These are phyloP conservation scores for Cristatella mucedo DNA, from an alignment of 2,888 invertebrate species.

Conservation along the genomic window DNA sequence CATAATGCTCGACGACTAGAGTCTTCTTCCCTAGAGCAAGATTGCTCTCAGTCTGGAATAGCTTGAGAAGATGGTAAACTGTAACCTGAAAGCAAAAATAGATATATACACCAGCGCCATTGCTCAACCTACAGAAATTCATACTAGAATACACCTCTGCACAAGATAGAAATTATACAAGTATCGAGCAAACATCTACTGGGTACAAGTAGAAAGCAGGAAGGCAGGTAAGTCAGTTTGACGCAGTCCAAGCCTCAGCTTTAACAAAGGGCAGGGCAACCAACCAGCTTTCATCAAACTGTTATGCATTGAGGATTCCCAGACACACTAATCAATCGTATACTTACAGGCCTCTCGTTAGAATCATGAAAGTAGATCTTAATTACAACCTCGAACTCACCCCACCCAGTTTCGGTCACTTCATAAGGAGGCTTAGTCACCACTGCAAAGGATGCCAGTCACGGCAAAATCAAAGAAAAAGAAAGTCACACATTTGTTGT, in stretches of 20 bases:
- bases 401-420: slow-evolving; percentile 96
- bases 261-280: too few species aligned
- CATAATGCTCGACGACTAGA: slow-evolving; percentile 78
- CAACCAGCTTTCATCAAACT: too few species aligned
- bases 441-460: slow-evolving; percentile 41
- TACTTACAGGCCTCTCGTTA: slow-evolving; percentile 72
- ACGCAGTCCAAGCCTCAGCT: too few species aligned
- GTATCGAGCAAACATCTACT: too few species aligned
- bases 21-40: slow-evolving; percentile 42
- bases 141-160: too few species aligned
- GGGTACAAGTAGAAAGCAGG: too few species aligned
- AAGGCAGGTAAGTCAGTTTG: too few species aligned
- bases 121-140: too few species aligned
- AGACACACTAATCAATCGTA: too few species aligned
- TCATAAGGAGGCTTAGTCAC: slow-evolving; percentile 89
- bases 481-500: not conserved
- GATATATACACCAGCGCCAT: not conserved
- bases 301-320: too few species aligned
- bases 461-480: not conserved
- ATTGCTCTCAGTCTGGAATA: slow-evolving; percentile 61
- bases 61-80: slow-evolving; percentile 77
- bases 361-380: slow-evolving; percentile 93
- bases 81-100: slow-evolving; percentile 55
- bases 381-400: slow-evolving; percentile 94
- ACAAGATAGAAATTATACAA: too few species aligned